phyloP scores from a whole-genome alignment of 2,888 invertebrate genomes.

The Apeira syringaria region DNA sequence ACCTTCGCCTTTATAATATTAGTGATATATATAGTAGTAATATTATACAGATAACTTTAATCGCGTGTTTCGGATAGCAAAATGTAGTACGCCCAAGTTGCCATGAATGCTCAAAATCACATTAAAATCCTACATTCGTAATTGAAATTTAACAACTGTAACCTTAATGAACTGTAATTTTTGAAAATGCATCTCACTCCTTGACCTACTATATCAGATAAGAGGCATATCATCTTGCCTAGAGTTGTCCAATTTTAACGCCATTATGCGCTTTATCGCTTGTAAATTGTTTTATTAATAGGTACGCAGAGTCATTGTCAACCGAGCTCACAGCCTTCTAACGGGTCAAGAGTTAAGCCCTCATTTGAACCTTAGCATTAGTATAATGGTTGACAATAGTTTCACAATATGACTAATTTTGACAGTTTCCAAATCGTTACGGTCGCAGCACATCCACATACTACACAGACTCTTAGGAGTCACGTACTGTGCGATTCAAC shows the following conservation, averaged over 20 bases:
- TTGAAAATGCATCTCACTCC: conserved; percentile 10
- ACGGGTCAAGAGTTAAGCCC: conserved; percentile 24
- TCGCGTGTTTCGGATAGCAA: too few species aligned
- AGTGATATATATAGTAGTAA: too few species aligned
- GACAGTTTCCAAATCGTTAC: conserved; percentile 7
- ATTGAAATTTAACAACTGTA: conserved; percentile 2
- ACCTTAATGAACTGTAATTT: conserved; percentile 14
- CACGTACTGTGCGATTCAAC: too few species aligned
- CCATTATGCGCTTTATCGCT: conserved; percentile 23
- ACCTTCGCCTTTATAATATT: too few species aligned
- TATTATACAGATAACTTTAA: too few species aligned
- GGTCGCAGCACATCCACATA: too few species aligned
- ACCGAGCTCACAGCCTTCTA: conserved; percentile 29
- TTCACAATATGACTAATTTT: conserved; percentile 25
- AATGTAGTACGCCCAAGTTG: too few species aligned
- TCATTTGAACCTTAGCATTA: conserved; percentile 15
- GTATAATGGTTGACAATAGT: conserved; percentile 7
- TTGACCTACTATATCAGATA: conserved; percentile 21
- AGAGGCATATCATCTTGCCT: conserved; percentile 16
- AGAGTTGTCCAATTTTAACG: conserved; percentile 26
- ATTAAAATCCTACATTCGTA: neutral
- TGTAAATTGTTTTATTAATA: conserved; percentile 28
- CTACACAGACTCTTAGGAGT: too few species aligned
- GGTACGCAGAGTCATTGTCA: conserved; percentile 33
- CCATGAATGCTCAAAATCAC: too few species aligned